Base-by-base conservation (phyloP, 1,140 invertebrate species). In the Drosophila nasuta region DNA sequence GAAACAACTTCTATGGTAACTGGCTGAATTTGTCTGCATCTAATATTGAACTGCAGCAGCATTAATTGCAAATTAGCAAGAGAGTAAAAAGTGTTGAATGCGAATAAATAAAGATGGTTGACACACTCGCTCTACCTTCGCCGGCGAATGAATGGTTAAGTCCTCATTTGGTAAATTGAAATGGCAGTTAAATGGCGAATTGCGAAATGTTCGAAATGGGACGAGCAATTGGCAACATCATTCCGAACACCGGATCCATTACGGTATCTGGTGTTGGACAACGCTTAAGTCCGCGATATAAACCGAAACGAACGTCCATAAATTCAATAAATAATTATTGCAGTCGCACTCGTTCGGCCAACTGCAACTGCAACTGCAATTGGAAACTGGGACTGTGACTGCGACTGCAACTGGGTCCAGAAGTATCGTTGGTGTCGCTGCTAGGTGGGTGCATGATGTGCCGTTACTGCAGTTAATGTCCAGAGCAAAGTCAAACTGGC, bases 281-380 rank as follows among this genome's bases (percentile, higher is more conserved):
- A 77, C 71, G 69, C 79, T 81, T 59, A 75, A 71, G 72, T 89
- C 67, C 77, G 81, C 75, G 79, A 78, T 81, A 88, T 81, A 79
- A 87, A 88, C 75, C 75, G 76, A 75, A 73, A 62, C 75, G 67
- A 59, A 28, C 58, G 65, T 74, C 38, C 78, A 88, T 79, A 71
- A 88, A 88, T 85, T 88, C 85, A 85, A 88, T 88, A 88, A 88
- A 88, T 88, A 88, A 89, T 88, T 89, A 89, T 88, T 79, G 77
- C 73, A 25, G 20, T 25, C 17, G 49, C 65, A 48, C 33, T 41
- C 33, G 35, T 35, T 7, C 51, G 13, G 48, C 20, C 11, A n/a
- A 54, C 7, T 25, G 63, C 30, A 60, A 17, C 59, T 28, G 46
- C 33, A 69, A 41, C 6, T n/a, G 25, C 3, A n/a, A 20, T 8